Base-by-base conservation (phyloP, 2,888 invertebrate genomes). In the Cybosia mesomella region DNA sequence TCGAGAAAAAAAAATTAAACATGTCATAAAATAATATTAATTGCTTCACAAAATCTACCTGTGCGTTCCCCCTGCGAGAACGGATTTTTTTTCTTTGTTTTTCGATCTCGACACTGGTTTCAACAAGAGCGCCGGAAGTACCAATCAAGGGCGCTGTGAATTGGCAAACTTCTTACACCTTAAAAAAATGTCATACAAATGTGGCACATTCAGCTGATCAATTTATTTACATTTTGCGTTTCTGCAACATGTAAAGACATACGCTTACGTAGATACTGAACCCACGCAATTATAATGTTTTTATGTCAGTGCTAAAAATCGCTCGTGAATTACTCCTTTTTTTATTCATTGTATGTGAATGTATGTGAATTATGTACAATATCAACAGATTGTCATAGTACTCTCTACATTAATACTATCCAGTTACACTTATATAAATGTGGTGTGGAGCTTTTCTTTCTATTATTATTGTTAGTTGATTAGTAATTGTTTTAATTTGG, bases 291-390 rank as follows among this genome's bases (percentile, higher is more conserved):
- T 67, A 75, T 49, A 49, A 49, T 49, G 68, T 55, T 73, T 67
- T 75, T 75, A 75, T 70, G 72, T 75, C 75, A 75, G 63, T 58
- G 74, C 64, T 68, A 72, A 64, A 57, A 68, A 63, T 64, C 61
- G 67, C 62, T 28, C 63, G 60, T 66, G 67, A 71, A 21, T 55
- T 55, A 22, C 54, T 55, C 22, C 54, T 55, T 22, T 55, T 55
- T 55, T 55, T 11, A 22, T 13, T 55, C 64, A 55, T 55, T n/a
- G 49, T 18, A n/a, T n/a, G n/a, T n/a, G n/a, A n/a, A n/a, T n/a
- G n/a, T n/a, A n/a, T n/a, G n/a, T n/a, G n/a, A n/a, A n/a, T n/a
- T n/a, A n/a, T n/a, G n/a, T n/a, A n/a, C 43, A 18, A 43, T 18
- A 49, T 54, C 18, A n/a, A n/a, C n/a, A n/a, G 49, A 49, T n/a